These are phyloP conservation scores for Agrotis puta DNA, from an alignment of 2,888 invertebrate genomes.

Conservation along the genomic window DNA sequence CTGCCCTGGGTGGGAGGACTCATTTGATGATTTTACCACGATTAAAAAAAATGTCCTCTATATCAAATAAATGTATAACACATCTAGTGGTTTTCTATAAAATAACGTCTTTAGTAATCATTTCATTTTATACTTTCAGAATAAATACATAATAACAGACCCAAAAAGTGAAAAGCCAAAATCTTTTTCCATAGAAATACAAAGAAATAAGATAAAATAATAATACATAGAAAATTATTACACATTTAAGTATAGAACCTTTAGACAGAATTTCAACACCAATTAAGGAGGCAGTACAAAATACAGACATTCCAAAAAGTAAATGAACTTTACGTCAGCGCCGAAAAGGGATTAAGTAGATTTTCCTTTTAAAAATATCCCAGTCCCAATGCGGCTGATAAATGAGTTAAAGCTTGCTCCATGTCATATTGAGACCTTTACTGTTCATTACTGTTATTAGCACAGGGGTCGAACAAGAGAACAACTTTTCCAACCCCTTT, in stretches of 20 bases:
- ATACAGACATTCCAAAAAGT: constrained; percentile 29
- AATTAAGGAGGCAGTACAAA: constrained; percentile 20
- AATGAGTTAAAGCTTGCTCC: constrained; percentile 51
- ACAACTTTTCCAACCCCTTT: constrained; percentile 55
- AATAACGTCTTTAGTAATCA: too few species aligned
- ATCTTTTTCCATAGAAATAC: too few species aligned
- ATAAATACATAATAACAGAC: too few species aligned
- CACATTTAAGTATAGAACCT: background rate
- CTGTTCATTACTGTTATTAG: constrained; percentile 62
- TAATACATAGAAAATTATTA: background rate
- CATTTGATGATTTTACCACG: too few species aligned
- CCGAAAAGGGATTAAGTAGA: constrained; percentile 46
- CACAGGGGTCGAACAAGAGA: constrained; percentile 56
- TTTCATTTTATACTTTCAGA: too few species aligned
- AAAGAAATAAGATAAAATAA: too few species aligned
- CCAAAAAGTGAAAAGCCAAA: too few species aligned
- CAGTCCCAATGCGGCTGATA: constrained; percentile 39
- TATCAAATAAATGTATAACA: too few species aligned
- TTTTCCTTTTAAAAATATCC: constrained; percentile 45
- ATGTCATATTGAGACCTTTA: constrained; percentile 54
- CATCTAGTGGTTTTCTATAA: too few species aligned
- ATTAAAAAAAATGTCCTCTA: too few species aligned
- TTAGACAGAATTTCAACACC: constrained; percentile 3
- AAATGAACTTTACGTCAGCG: constrained; percentile 43
- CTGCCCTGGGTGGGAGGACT: too few species aligned